Evolutionary conservation across 1,140 invertebrate genomes (phyloP).

Genomic region (Leptestheria dahalacensis): DNA sequence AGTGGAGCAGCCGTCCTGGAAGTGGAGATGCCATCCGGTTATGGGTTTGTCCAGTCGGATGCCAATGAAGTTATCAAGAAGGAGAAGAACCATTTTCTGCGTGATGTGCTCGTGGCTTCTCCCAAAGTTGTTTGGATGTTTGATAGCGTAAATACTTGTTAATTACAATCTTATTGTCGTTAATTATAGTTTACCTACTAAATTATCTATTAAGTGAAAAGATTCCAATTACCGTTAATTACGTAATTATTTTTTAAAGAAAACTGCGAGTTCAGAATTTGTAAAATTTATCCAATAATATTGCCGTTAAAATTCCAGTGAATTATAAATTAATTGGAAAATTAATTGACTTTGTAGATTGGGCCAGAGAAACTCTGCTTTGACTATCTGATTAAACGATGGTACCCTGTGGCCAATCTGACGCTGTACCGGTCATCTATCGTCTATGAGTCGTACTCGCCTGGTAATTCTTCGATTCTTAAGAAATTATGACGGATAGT

Average conservation of each 20-base stretch:
- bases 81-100: constrained; percentile 2
- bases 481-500: too few relatives aligned
- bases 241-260: too few relatives aligned
- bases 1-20: constrained; percentile 39
- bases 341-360: constrained; percentile 26
- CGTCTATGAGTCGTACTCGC: constrained; percentile 41
- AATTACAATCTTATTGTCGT: not conserved
- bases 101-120: not conserved
- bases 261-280: too few relatives aligned
- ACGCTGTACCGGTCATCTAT: constrained; percentile 37
- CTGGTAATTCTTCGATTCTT: constrained; percentile 29
- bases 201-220: too few relatives aligned
- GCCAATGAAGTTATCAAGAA: constrained; percentile 25
- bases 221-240: too few relatives aligned
- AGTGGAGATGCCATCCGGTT: constrained; percentile 40
- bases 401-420: constrained; percentile 43
- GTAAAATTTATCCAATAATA: too few relatives aligned
- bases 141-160: constrained; percentile 26
- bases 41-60: constrained; percentile 37
- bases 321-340: too few relatives aligned
- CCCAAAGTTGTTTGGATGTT: constrained; percentile 31
- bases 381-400: constrained; percentile 34
- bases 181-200: too few relatives aligned
- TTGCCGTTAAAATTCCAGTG: too few relatives aligned
- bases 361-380: constrained; percentile 31